Evolutionary conservation across 2,797 vertebrate genomes (phyloP), one percentile per base, ranked within the genome.

Genomic region (Manis pentadactyla): DNA sequence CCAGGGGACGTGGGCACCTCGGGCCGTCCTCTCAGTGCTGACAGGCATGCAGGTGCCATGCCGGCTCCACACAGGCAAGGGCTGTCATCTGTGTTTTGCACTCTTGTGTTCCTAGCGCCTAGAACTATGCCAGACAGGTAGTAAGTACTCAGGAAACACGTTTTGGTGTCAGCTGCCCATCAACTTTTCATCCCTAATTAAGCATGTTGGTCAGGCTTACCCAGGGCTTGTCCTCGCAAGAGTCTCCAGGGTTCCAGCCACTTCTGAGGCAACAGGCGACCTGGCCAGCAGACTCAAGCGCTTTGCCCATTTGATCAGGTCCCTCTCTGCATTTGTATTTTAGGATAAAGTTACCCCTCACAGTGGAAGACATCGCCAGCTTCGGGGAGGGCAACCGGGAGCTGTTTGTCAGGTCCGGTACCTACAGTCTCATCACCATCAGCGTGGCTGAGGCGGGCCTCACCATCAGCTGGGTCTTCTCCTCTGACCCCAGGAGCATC

Each of bases 401-500:
- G 94, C 99, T 99, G 88, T 99, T 99, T 61, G 98, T 99, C 98
- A 99, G 99, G 95, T 99, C 99, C 94, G 99, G 99, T 91, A 99
- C 99, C 98, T 99, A 99, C 98, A 99, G 99, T 81, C 90, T 99
- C 90, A 99, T 99, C 97, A 98, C 99, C 66, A 98, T 99, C 90
- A 98, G 98, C 0, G 98, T 99, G 90, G 93, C 90, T 0, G 99
- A 99, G 97, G 94, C 97, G 3, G 99, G 99, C 49, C 98, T 99
- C 46, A 99, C 99, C 84, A 98, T 99, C 97, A 98, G 99, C 98
- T 99, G 99, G 99, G 98, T 99, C 97, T 99, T 99, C 98, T 99
- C 99, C 42, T 99, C 99, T 0, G 99, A 99, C 89, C 99, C 99
- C 57, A 99, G 99, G 98, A 99, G 99, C 93, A 99, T 99, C 98